Base-by-base conservation (phyloP, 2,888 invertebrate species). In the Drosophila kambysellisi region DNA sequence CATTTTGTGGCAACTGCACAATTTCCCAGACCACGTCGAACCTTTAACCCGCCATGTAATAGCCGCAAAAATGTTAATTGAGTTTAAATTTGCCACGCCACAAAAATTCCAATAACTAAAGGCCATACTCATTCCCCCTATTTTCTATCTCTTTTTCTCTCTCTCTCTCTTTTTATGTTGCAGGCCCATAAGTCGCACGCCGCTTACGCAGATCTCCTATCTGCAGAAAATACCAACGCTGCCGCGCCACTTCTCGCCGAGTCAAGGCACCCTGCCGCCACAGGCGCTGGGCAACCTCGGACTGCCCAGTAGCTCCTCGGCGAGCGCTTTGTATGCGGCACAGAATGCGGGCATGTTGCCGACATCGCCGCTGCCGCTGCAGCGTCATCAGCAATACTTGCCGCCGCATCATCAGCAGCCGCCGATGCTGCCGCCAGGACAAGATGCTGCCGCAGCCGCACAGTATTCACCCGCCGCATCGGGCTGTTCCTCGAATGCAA, bases 121-220 rank as follows among this genome's bases (percentile, higher is more conserved):
- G 54, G 43, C 65, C 43, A 71, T n/a, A 30, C 39, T 56, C 12
- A 56, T n/a, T 46, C 46, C 8, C 15, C 25, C 8, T 15, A 9
- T 25, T 25, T 20, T 20, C 43, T 17, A 58, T 53, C 64, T 70
- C 63, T 30, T 25, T 25, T 3, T 25, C 25, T 48, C 32, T 65
- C 37, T 51, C 33, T 52, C 25, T 63, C 53, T 33, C 4, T 52
- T 25, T 65, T 2, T 37, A 11, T 37, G 4, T 88, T 90, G 33
- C 87, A 92, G 92, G 81, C 92, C 92, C 82, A 92, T 92, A 83
- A 93, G 92, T 78, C 92, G 92, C 60, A 92, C 92, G 61, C 92
- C 92, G 63, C 83, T 92, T 53, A 91, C 91, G 81, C 92, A 92
- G 82, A 91, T 92, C 70, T 92, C 92, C 29, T 93, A 92, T 82